Evolutionary conservation across 2,888 invertebrate species (phyloP), one percentile per base, ranked within the genome.

Genomic region (Eumerus sabulonum): DNA sequence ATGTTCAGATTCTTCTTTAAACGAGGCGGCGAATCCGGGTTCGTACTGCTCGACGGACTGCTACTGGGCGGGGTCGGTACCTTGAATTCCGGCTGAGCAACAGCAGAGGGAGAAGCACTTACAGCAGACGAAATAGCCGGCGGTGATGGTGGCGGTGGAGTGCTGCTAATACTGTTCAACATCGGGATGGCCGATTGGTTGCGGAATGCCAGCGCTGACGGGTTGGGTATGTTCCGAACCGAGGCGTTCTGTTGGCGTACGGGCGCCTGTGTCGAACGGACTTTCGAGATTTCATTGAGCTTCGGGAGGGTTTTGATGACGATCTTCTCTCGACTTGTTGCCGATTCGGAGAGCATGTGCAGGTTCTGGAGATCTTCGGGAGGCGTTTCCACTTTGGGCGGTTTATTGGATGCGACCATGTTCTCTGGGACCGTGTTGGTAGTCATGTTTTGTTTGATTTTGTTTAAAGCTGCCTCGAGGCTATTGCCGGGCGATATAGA

Each of bases 201-300:
- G 73, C 92, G 90, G 82, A 90, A 90, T 44, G 92, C 90, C 82
- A 92, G 82, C 9, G 91, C 89, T 59, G 92, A 92, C 4, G 92
- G 92, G 86, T 92, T 92, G 4, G 92, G 92, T 81, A 93, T 92
- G 83, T 91, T 92, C 45, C 92, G 88, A 19, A 92, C 91, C 17
- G 90, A 91, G 68, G 92, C 92, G 84, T 92, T 92, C 77, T 89
- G 89, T 13, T 88, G 89, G 12, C 85, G 90, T 87, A 83, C 85
- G 14, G 88, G 84, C 9, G 85, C 14, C 14, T 81, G 76, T 2
- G 68, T 3, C 12, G 42, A 47, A 9, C 76, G 76, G 51, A 77
- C 77, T 53, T 76, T 81, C 5, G 72, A 76, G 19, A 81, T 81
- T 47, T 76, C 81, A 17, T 76, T 85, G 0, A 81, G 62, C 79